phyloP scores from a whole-genome alignment of 2,888 invertebrate genomes.

The Xylocampa areola region DNA sequence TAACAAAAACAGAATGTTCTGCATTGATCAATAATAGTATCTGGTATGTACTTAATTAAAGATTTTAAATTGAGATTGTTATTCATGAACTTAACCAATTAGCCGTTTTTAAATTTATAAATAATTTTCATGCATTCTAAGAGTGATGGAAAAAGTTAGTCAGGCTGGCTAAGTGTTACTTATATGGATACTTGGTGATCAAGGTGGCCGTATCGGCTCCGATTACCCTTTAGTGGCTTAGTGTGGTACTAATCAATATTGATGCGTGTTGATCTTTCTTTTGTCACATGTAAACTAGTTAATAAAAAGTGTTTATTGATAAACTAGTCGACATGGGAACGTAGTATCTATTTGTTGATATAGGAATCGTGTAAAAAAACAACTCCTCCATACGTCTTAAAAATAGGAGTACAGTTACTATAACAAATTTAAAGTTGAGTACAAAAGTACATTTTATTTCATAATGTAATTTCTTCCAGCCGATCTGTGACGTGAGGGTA shows the following conservation, averaged over 20 bases:
- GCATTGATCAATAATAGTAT: conserved; percentile 24
- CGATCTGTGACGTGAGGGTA: too few species aligned
- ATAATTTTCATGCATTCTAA: conserved; percentile 21
- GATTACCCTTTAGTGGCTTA: conserved; percentile 15
- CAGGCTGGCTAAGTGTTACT: conserved; percentile 6
- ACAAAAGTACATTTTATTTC: too few species aligned
- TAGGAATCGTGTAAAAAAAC: neutral
- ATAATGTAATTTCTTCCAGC: too few species aligned
- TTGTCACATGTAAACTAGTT: neutral
- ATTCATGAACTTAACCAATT: conserved; percentile 40
- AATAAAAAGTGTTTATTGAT: too few species aligned
- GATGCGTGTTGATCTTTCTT: conserved; percentile 13
- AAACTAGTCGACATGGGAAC: neutral
- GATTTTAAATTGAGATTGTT: conserved; percentile 40
- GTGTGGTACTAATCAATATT: conserved; percentile 36
- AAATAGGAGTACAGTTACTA: neutral
- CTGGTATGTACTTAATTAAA: conserved; percentile 36
- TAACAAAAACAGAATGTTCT: conserved; percentile 37
- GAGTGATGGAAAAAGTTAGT: conserved; percentile 30
- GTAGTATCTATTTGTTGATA: neutral
- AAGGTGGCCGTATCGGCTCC: conserved; percentile 6
- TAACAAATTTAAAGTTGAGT: neutral
- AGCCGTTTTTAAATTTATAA: conserved; percentile 25
- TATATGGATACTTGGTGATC: conserved; percentile 34
- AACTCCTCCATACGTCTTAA: neutral